These are phyloP conservation scores for Asbolus verrucosus DNA, from an alignment of 1,140 invertebrate species.

Conservation along the genomic window DNA sequence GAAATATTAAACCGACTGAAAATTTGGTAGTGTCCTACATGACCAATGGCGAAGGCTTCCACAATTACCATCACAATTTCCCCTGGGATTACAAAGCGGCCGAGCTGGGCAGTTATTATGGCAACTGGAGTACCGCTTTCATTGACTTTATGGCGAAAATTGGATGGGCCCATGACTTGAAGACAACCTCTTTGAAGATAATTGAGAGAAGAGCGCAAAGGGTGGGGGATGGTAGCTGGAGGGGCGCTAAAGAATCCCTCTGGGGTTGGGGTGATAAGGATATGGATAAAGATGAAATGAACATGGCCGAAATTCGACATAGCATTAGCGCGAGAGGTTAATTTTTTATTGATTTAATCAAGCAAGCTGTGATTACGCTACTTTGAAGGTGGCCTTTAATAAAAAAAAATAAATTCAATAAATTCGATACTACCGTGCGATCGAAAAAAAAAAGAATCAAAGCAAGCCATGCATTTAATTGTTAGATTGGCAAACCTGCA, in stretches of 20 bases:
- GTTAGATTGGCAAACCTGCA: too few relatives aligned
- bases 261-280: slow-evolving; percentile 72
- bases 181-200: slow-evolving; percentile 76
- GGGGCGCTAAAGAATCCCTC: slow-evolving; percentile 47
- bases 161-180: slow-evolving; percentile 80
- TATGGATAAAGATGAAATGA: slow-evolving; percentile 59
- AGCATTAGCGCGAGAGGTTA: neutral
- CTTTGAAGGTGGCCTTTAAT: too few relatives aligned
- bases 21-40: slow-evolving; percentile 66
- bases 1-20: slow-evolving; percentile 11
- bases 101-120: slow-evolving; percentile 73
- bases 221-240: slow-evolving; percentile 73
- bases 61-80: slow-evolving; percentile 94
- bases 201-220: slow-evolving; percentile 71
- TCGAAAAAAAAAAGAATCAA: too few relatives aligned
- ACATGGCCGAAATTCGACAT: slow-evolving; percentile 1
- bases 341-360: neutral
- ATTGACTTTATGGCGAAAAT: slow-evolving; percentile 84
- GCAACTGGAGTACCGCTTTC: slow-evolving; percentile 83
- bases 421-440: too few relatives aligned
- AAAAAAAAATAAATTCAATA: too few relatives aligned
- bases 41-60: slow-evolving; percentile 76
- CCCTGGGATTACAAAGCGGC: slow-evolving; percentile 80
- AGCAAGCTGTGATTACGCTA: too few relatives aligned
- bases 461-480: too few relatives aligned